Conservation (phyloP, 1,140 invertebrate species). For the Drosophila mayri region DNA sequence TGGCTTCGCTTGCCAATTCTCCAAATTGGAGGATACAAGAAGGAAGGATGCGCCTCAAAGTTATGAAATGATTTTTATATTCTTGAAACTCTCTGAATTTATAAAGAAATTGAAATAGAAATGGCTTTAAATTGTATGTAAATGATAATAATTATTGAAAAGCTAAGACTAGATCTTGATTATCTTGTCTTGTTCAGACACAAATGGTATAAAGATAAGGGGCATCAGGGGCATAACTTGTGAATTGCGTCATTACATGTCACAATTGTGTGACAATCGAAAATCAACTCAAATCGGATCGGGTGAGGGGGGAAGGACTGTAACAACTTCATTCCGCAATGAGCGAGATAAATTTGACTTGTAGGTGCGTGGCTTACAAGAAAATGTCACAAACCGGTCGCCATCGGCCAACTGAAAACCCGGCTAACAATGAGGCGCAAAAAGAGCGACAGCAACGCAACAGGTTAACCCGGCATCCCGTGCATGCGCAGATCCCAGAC, state of each 20-base stretch:
- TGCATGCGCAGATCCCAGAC: conserved; percentile 57
- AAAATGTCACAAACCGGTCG: conserved; percentile 78
- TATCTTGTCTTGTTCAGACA: conserved; percentile 17
- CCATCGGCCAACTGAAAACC: conserved; percentile 23
- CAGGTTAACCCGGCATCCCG: conserved; percentile 67
- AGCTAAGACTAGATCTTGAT: conserved; percentile 14
- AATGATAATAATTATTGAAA: neutral
- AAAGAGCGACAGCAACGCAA: conserved; percentile 76
- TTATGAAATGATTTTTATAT: neutral
- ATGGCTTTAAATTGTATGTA: no score
- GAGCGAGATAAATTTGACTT: conserved; percentile 78
- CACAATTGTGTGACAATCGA: conserved; percentile 78
- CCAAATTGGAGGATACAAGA: neutral
- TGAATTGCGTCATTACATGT: conserved; percentile 76
- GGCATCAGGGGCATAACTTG: conserved; percentile 24
- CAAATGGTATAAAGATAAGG: conserved; percentile 7
- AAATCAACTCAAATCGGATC: conserved; percentile 66
- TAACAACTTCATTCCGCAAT: conserved; percentile 80
- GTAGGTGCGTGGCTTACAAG: conserved; percentile 80
- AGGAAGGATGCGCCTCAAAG: neutral
- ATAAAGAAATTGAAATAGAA: neutral
- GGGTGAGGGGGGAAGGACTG: conserved; percentile 54
- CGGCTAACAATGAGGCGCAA: conserved; percentile 56
- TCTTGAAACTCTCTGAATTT: neutral
- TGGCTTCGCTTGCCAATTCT: neutral